phyloP scores from a whole-genome alignment of 2,797 vertebrate species.

The Malurus leucopterus region DNA sequence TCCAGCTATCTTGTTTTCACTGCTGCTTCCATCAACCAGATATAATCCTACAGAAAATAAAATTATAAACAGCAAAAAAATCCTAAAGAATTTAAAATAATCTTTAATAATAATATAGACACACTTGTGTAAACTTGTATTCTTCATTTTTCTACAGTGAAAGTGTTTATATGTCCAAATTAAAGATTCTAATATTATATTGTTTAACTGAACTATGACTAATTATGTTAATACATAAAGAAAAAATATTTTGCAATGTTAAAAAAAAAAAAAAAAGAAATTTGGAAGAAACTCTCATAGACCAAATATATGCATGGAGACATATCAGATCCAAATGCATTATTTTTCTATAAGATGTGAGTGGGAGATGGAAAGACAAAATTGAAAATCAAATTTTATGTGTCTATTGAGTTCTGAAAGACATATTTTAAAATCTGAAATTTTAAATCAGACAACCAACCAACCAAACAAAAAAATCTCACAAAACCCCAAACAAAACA shows the following conservation, averaged over 20 bases:
- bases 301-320: not conserved
- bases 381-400: not conserved
- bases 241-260: too few species aligned
- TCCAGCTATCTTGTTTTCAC: not conserved
- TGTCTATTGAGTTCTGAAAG: not conserved
- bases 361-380: not conserved
- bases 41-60: not conserved
- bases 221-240: not conserved
- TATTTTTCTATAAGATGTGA: not conserved
- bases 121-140: fast-evolving
- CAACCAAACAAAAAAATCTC: not conserved
- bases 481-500: not conserved
- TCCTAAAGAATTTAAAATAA: not conserved
- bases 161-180: not conserved
- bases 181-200: not conserved
- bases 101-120: not conserved
- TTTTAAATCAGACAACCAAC: not conserved
- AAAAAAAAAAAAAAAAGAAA: not conserved
- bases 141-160: not conserved
- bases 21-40: not conserved
- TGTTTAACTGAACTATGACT: not conserved
- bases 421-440: not conserved
- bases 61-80: not conserved
- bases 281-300: not conserved
- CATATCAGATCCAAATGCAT: not conserved